Percentiles rank a stretch among this genome's conserved stretches.
Evolutionary conservation across 2,113 vertebrate species (phyloP).

Genomic region (Toxotes chatareus): DNA sequence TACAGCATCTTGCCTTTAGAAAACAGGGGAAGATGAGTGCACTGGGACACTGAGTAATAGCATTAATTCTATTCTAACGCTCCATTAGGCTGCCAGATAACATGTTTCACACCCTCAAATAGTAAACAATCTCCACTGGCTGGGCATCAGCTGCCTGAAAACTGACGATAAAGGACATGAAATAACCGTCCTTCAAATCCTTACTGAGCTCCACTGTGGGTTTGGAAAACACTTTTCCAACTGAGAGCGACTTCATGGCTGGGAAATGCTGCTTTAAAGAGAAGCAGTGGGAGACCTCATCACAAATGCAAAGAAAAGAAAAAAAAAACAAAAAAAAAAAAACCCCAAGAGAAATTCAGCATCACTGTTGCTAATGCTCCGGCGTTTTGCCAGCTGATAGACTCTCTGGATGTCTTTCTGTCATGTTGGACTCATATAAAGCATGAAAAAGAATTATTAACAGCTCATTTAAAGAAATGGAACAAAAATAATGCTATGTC

Average conservation of each 20-base stretch:
- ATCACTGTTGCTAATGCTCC: conserved; percentile 42
- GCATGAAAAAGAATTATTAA: conserved; percentile 54
- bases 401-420: conserved; percentile 31
- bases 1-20: conserved; percentile 28
- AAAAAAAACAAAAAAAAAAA: conserved; percentile 30
- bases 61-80: conserved; percentile 23
- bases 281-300: conserved; percentile 63
- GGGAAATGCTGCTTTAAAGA: conserved; percentile 54
- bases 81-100: conserved; percentile 58
- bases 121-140: conserved; percentile 42
- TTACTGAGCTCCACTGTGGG: conserved; percentile 26
- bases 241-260: conserved; percentile 51
- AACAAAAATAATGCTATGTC: conserved; percentile 11
- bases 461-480: conserved; percentile 37
- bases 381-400: conserved; percentile 30
- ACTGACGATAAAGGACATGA: conserved; percentile 59
- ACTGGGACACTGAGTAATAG: conserved; percentile 29
- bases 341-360: conserved; percentile 27
- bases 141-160: conserved; percentile 56
- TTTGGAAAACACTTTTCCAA: conserved; percentile 27
- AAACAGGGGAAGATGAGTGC: conserved; percentile 26
- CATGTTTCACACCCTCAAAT: conserved; percentile 42
- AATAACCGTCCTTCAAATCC: conserved; percentile 53
- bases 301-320: conserved; percentile 36
- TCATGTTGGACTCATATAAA: conserved; percentile 9